phyloP scores from a whole-genome alignment of 1,140 invertebrate species.

The Ips nitidus region DNA sequence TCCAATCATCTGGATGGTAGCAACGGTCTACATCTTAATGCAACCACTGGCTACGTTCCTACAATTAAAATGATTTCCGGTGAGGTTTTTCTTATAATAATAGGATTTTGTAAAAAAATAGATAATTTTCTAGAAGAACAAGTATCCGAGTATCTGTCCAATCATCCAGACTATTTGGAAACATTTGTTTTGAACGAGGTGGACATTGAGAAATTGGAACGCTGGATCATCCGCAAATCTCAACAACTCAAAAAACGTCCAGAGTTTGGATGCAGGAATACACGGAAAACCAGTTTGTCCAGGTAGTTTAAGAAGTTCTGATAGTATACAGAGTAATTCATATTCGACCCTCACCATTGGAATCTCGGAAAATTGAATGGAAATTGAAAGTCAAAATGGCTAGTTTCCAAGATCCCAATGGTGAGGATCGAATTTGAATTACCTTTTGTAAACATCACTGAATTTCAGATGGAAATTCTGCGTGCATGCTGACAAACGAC shows the following conservation, averaged over 20 bases:
- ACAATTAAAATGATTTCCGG: too few species aligned
- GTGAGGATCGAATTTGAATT: too few species aligned
- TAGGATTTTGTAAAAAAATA: too few species aligned
- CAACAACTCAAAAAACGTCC: conserved; percentile 54
- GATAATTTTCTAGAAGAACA: conserved; percentile 45
- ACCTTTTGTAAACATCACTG: too few species aligned
- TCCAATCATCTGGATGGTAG: too few species aligned
- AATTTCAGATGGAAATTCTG: conserved; percentile 62
- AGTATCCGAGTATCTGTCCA: conserved; percentile 55
- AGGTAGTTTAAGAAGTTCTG: conserved; percentile 30
- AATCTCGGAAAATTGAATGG: background rate
- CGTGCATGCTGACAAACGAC: conserved; percentile 64
- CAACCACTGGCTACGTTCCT: too few species aligned
- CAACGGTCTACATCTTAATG: too few species aligned
- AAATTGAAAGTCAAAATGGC: background rate
- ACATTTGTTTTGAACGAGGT: conserved; percentile 59
- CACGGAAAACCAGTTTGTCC: conserved; percentile 55
- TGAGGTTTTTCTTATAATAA: too few species aligned
- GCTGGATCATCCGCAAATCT: conserved; percentile 62
- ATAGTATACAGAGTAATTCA: too few species aligned
- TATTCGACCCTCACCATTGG: too few species aligned
- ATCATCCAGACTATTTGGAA: conserved; percentile 61
- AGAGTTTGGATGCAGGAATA: conserved; percentile 40
- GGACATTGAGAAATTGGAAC: conserved; percentile 58
- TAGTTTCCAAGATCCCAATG: background rate